Conservation (phyloP, 2,888 invertebrate species). For the Trachelus iudaicus region DNA sequence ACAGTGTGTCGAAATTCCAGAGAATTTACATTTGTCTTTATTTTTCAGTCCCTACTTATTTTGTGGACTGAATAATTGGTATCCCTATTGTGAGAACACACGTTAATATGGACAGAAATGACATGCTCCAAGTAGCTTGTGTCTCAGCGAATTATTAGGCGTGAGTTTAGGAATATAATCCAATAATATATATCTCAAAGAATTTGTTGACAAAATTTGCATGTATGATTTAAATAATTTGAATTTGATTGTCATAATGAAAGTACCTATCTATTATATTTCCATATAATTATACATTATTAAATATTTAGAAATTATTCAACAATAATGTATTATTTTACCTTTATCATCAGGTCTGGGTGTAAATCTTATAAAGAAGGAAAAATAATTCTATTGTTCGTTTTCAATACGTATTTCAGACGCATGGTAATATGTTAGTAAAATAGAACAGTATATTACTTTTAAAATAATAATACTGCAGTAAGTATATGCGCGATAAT, state of each 20-base stretch:
- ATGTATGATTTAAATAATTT: neutral
- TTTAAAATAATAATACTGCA: neutral
- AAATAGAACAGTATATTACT: neutral
- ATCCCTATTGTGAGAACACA: neutral
- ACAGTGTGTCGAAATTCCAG: neutral
- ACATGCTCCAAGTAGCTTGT: neutral
- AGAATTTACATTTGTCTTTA: neutral
- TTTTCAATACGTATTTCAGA: neutral
- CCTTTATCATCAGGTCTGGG: neutral
- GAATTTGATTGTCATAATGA: neutral
- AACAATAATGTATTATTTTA: neutral
- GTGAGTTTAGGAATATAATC: neutral
- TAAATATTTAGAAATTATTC: too few relatives aligned
- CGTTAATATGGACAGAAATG: neutral
- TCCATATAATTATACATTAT: neutral
- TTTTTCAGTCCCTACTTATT: neutral
- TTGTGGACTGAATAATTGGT: neutral
- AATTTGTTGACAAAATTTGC: neutral
- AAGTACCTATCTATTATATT: neutral
- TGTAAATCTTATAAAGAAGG: neutral
- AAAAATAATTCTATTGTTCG: neutral
- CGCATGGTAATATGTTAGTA: neutral
- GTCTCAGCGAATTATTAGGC: neutral
- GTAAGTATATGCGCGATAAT: neutral
- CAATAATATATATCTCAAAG: neutral